Base-by-base conservation (phyloP, 2,797 vertebrate genomes). In the Pangasius djambal region DNA sequence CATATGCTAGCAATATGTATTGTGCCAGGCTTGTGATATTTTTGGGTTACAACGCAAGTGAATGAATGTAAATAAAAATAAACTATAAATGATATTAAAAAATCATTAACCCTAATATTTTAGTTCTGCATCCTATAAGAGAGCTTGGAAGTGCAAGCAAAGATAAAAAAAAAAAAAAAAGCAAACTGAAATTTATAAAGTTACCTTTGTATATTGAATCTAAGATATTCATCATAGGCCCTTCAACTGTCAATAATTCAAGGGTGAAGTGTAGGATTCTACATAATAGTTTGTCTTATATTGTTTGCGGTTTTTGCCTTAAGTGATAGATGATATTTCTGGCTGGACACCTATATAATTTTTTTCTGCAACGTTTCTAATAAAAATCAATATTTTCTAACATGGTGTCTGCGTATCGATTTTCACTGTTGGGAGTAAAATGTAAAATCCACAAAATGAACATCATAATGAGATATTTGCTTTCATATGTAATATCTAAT, bases 351-450 rank as follows among this genome's bases (percentile, higher is more conserved):
- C 96, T 98, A 97, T 98, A 98, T 97, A 97, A 97, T 98, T 93
- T 96, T 98, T 96, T 98, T 98, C 97, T 98, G 97, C 97, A 96
- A 96, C 97, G 96, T 98, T 99, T 98, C 98, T 98, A 98, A 98
- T 98, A 98, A 99, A 99, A 97, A 97, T 96, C 97, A 95, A 96
- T 98, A 98, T 99, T 99, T 99, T 99, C 97, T 98, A 99, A 97
- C 97, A 95, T 94, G 92, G 92, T 93, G 91, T 3, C 92, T 94
- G 94, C 94, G 93, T 90, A 4, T 90, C 59, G 20, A 79, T 13
- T 85, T 65, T 67, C 1, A 16, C 31, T 57, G 50, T 50, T 31
- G 28, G 10, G 57, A 31, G 6, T 18, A 18, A 83, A 69, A 69
- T 52, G 20, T 85, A 55, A 72, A 69, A 72, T 28, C 83, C 28